These are phyloP conservation scores for Corythaeola cristata DNA, from an alignment of 2,113 vertebrate genomes.

Conservation along the genomic window DNA sequence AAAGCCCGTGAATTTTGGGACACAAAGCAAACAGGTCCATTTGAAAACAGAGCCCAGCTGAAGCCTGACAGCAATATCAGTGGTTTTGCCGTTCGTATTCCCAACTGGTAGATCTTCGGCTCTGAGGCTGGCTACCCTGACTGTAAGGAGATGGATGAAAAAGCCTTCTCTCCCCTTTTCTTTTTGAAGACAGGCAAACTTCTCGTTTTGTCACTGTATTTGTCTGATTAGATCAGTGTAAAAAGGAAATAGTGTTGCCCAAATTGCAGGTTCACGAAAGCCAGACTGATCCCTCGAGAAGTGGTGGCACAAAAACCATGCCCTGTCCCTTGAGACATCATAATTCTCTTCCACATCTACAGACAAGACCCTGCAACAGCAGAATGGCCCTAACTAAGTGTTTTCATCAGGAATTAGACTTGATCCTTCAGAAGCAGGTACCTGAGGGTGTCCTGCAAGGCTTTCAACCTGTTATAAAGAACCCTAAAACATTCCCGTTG, in stretches of 20 bases:
- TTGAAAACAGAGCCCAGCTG: not conserved
- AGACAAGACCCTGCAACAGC: not conserved
- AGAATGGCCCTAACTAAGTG: rapidly evolving
- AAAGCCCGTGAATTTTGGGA: not conserved
- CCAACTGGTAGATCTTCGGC: not conserved
- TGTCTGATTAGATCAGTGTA: not conserved
- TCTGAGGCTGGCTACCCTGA: not conserved
- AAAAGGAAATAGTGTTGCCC: not conserved
- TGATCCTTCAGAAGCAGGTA: not conserved
- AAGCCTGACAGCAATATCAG: not conserved
- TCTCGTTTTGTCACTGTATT: not conserved
- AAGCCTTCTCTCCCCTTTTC: not conserved
- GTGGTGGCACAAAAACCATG: not conserved
- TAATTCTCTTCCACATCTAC: rapidly evolving
- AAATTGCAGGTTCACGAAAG: not conserved
- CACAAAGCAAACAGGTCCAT: not conserved
- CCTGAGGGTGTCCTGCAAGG: not conserved
- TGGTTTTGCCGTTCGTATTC: not conserved
- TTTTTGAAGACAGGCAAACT: not conserved
- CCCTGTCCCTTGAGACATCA: rapidly evolving
- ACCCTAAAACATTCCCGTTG: not conserved
- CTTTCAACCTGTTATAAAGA: not conserved
- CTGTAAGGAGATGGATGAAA: rapidly evolving
- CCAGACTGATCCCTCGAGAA: not conserved
- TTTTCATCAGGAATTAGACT: not conserved